These are phyloP conservation scores for Drusus annulatus DNA, from an alignment of 1,140 invertebrate species.

Conservation along the genomic window DNA sequence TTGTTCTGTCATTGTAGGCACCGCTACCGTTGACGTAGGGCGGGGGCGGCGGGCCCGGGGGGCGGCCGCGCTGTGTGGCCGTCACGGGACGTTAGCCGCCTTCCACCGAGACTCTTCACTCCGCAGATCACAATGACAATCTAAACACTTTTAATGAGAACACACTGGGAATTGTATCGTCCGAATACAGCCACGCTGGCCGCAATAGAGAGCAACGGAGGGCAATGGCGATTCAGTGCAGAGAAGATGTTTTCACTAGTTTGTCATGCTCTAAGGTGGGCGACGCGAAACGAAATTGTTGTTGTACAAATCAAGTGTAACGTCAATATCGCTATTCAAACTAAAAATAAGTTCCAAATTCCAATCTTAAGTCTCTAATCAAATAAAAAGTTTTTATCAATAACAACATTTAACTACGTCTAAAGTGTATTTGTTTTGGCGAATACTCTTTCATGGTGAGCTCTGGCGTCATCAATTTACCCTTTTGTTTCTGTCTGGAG, in stretches of 20 bases:
- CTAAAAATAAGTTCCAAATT: no score
- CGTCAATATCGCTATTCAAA: no score
- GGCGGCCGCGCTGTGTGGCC: conserved; percentile 45
- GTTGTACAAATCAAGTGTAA: no score
- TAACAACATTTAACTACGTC: no score
- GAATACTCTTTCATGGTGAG: no score
- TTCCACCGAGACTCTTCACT: not conserved
- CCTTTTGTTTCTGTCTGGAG: no score
- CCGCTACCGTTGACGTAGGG: conserved; percentile 22
- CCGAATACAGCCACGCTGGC: not conserved
- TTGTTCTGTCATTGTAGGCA: conserved; percentile 23
- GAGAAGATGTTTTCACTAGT: not conserved
- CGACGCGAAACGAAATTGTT: conserved; percentile 2
- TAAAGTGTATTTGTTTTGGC: no score
- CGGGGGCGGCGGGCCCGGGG: not conserved
- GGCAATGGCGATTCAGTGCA: conserved; percentile 25
- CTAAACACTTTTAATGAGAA: conserved; percentile 38
- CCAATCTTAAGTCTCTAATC: no score
- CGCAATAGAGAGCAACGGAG: not conserved
- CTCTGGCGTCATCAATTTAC: no score
- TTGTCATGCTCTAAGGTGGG: conserved; percentile 1
- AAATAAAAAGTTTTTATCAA: no score
- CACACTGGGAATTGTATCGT: conserved; percentile 26
- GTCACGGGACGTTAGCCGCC: conserved; percentile 4
- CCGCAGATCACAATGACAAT: conserved; percentile 29